These are phyloP conservation scores for Cebidichthys violaceus DNA, from an alignment of 2,113 vertebrate species.

Conservation along the genomic window DNA sequence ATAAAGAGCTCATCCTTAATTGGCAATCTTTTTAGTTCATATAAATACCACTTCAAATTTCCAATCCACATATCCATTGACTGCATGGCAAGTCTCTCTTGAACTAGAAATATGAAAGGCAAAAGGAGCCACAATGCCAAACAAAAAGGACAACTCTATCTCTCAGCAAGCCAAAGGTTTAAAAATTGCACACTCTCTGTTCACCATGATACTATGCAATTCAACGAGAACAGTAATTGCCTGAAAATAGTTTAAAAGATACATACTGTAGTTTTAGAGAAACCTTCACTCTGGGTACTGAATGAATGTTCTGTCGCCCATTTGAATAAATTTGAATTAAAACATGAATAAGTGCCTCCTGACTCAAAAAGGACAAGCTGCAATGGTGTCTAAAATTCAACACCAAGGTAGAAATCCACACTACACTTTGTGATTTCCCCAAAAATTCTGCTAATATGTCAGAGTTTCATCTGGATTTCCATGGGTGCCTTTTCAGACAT, in stretches of 20 bases:
- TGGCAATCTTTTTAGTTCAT: constrained; percentile 78
- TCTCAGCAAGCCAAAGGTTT: constrained; percentile 67
- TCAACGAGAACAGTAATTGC: constrained; percentile 42
- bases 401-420: neutral
- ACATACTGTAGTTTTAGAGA: constrained; percentile 23
- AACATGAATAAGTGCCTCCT: constrained; percentile 8
- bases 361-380: constrained; percentile 1
- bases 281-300: constrained; percentile 11
- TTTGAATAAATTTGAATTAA: constrained; percentile 30
- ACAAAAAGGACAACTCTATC: constrained; percentile 74
- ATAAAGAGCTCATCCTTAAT: constrained; percentile 85
- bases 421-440: neutral
- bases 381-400: neutral
- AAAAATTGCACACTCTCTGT: constrained; percentile 67
- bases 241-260: constrained; percentile 44
- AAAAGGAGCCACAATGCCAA: constrained; percentile 68
- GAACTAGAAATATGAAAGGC: constrained; percentile 70
- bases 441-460: neutral
- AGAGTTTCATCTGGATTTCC: neutral
- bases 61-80: constrained; percentile 73
- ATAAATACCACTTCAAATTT: constrained; percentile 80
- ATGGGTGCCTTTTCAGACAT: neutral
- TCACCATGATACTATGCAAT: constrained; percentile 69
- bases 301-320: neutral
- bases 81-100: constrained; percentile 77